phyloP scores from a whole-genome alignment of 23 tunicate species.

The Pegea sp. region DNA sequence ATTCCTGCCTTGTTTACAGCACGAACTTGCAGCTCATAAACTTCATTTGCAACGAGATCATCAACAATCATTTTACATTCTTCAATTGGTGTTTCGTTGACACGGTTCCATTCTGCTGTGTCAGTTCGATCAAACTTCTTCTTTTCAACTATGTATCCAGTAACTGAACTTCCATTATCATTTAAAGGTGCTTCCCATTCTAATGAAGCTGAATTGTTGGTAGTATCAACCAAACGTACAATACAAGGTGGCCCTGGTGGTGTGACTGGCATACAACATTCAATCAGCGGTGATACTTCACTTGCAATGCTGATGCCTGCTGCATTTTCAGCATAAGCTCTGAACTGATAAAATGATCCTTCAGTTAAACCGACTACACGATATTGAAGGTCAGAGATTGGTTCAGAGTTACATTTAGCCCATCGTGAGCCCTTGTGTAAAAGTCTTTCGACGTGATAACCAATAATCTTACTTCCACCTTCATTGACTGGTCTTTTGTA shows the following conservation, averaged over 20 bases:
- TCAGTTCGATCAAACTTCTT: constrained; percentile 27
- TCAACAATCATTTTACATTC: constrained; percentile 42
- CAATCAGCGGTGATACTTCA: constrained; percentile 14
- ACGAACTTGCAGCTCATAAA: constrained; percentile 57
- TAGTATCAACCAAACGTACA: constrained; percentile 41
- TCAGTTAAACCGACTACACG: constrained; percentile 30
- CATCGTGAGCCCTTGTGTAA: constrained; percentile 86
- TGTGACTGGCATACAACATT: constrained; percentile 56
- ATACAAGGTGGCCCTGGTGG: constrained; percentile 70
- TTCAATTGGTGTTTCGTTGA: constrained; percentile 29
- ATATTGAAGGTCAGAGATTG: constrained; percentile 69
- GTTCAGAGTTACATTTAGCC: constrained; percentile 62
- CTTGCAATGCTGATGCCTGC: constrained; percentile 68
- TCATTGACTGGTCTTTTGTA: constrained; percentile 63
- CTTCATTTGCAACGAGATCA: constrained; percentile 24
- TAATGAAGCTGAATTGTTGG: constrained; percentile 24
- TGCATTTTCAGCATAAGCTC: constrained; percentile 82
- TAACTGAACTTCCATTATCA: constrained; percentile 60
- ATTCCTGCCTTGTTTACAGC: constrained; percentile 53
- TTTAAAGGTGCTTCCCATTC: constrained; percentile 71
- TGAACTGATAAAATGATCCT: constrained; percentile 49
- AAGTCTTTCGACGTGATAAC: constrained; percentile 61
- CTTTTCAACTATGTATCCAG: constrained; percentile 68
- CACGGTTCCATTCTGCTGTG: constrained; percentile 33
- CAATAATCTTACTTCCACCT: constrained; percentile 57